These are phyloP conservation scores for Eupithecia subfuscata DNA, from an alignment of 2,888 invertebrate species.

Conservation along the genomic window DNA sequence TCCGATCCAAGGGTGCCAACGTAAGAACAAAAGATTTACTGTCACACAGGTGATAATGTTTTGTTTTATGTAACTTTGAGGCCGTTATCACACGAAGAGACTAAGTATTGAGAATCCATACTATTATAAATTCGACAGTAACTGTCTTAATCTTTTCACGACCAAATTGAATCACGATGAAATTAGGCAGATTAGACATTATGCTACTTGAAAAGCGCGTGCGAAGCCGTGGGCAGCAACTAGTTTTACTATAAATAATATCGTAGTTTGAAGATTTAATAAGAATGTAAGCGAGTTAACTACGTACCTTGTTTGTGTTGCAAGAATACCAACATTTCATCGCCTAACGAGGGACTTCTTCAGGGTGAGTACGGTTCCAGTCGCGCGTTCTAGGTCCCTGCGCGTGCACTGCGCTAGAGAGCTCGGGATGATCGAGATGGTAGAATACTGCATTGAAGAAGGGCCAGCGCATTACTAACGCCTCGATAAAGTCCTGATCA, in stretches of 20 bases:
- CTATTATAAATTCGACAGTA: too few relatives aligned
- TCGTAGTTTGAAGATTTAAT: not conserved
- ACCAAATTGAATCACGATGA: too few relatives aligned
- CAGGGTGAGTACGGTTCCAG: not conserved
- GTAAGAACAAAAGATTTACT: not conserved
- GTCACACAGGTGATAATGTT: not conserved
- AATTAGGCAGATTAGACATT: too few relatives aligned
- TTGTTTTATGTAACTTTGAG: not conserved
- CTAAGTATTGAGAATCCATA: not conserved
- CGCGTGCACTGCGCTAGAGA: not conserved
- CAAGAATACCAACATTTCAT: not conserved
- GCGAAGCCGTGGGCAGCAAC: too few relatives aligned
- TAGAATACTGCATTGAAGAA: too few relatives aligned
- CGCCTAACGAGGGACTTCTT: not conserved
- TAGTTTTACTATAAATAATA: too few relatives aligned
- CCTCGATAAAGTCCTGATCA: not conserved
- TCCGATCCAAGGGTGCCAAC: not conserved
- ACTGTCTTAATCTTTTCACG: too few relatives aligned
- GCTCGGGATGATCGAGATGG: too few relatives aligned
- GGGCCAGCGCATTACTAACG: not conserved
- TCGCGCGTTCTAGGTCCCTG: not conserved
- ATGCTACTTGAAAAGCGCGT: too few relatives aligned
- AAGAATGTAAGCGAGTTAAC: not conserved
- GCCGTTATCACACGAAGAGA: not conserved
- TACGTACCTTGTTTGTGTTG: not conserved